Evolutionary conservation across 2,888 invertebrate species (phyloP).

Genomic region (Cephalotes varians): DNA sequence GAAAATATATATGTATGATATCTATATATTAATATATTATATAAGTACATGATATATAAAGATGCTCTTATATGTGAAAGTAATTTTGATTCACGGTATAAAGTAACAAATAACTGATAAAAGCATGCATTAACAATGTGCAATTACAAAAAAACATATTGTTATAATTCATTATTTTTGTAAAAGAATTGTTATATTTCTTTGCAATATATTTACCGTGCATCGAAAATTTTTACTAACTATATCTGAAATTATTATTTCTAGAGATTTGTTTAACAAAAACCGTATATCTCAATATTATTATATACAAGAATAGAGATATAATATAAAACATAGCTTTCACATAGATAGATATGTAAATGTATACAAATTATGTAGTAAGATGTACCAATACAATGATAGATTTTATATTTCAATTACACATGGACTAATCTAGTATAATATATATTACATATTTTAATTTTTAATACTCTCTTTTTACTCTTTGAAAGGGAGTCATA

Average conservation of each 20-base stretch:
- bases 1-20: constrained; percentile 23
- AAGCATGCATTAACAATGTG: constrained; percentile 4
- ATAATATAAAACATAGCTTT: constrained; percentile 35
- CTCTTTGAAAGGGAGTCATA: background rate
- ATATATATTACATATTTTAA: constrained; percentile 5
- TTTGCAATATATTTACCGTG: constrained; percentile 46
- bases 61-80: constrained; percentile 31
- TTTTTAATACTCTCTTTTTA: constrained; percentile 34
- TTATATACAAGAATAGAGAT: constrained; percentile 58
- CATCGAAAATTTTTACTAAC: constrained; percentile 41
- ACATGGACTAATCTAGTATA: constrained; percentile 30
- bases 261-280: constrained; percentile 25
- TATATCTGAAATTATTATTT: constrained; percentile 16
- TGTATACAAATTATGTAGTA: constrained; percentile 55
- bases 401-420: constrained; percentile 32
- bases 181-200: constrained; percentile 25
- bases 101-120: background rate
- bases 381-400: constrained; percentile 73
- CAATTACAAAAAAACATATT: constrained; percentile 36
- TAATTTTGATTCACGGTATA: constrained; percentile 65
- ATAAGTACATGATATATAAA: constrained; percentile 31
- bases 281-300: constrained; percentile 39
- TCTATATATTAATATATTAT: constrained; percentile 36
- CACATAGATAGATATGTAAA: constrained; percentile 58
- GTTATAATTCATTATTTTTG: constrained; percentile 46